These are phyloP conservation scores for Drosophila sucinea DNA, from an alignment of 1,140 invertebrate genomes.

Conservation along the genomic window DNA sequence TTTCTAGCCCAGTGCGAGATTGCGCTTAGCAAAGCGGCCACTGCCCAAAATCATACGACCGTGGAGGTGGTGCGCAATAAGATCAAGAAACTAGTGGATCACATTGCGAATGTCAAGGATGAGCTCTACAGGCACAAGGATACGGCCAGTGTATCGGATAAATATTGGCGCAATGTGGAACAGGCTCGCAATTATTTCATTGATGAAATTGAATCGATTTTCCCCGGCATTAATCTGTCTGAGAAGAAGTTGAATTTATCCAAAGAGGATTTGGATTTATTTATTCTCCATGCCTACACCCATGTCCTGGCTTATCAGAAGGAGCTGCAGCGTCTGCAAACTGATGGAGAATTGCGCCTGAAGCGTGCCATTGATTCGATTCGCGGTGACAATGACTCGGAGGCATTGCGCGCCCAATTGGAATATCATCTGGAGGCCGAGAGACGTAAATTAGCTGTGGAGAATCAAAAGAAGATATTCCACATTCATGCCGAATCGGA, in stretches of 20 bases:
- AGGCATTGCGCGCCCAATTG: slow-evolving; percentile 84
- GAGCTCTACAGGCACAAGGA: slow-evolving; percentile 85
- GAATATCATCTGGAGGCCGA: slow-evolving; percentile 85
- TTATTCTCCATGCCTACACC: slow-evolving; percentile 87
- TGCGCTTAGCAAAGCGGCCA: slow-evolving; percentile 84
- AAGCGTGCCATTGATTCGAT: slow-evolving; percentile 86
- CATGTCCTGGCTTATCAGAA: slow-evolving; percentile 88
- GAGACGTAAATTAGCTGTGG: slow-evolving; percentile 84
- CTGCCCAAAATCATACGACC: slow-evolving; percentile 83
- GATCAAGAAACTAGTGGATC: slow-evolving; percentile 86
- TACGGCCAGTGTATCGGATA: slow-evolving; percentile 86
- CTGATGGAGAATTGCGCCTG: slow-evolving; percentile 86
- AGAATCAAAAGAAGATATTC: slow-evolving; percentile 85
- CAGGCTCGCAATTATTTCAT: slow-evolving; percentile 88
- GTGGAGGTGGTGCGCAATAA: slow-evolving; percentile 84
- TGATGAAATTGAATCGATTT: slow-evolving; percentile 89
- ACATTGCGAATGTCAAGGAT: slow-evolving; percentile 86
- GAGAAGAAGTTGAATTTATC: slow-evolving; percentile 87
- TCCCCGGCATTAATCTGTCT: slow-evolving; percentile 87
- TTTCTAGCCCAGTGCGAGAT: slow-evolving; percentile 73
- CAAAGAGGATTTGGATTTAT: slow-evolving; percentile 88
- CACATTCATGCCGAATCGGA: slow-evolving; percentile 87
- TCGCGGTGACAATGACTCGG: slow-evolving; percentile 82
- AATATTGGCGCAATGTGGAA: slow-evolving; percentile 88
- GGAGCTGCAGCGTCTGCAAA: slow-evolving; percentile 88